Evolutionary conservation across 1,140 invertebrate species (phyloP), one percentile per base, ranked within the genome.

Genomic region (Heliconius himera): DNA sequence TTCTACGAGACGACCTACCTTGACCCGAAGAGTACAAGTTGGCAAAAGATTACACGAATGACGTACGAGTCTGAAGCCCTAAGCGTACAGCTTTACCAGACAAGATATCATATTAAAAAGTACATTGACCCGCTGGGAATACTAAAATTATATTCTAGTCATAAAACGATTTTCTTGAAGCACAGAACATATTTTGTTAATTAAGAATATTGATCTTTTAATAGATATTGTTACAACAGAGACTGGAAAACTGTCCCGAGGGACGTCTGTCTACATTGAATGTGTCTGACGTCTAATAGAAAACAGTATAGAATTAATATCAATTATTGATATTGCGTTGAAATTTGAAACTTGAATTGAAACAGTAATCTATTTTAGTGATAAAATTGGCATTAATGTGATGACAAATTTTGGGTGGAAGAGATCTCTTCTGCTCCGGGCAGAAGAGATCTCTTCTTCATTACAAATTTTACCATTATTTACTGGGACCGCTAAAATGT

Each of bases 21-120:
- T 76, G 78, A 80, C 78, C 78, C 78, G 41, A 70, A 75, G 22
- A 72, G 26, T 41, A 75, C 46, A 26, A 75, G 56, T 74, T 79
- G 73, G 51, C 74, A 80, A 75, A 80, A 70, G 70, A 80, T 80
- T 76, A 80, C 78, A 26, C 29, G 49, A 74, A 49, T 75, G 73
- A 79, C 76, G 76, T 77, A 66, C n/a, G n/a, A 33, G 46, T 54
- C 77, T 20, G 78, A 80, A 80, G 74, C 78, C 78, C 66, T 80
- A 80, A 49, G 36, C 70, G 49, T 73, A 71, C 74, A 78, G 49
- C 51, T 74, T 80, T 29, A 38, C 73, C 74, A 76, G 78, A 60
- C 70, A 72, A 70, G 70, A 76, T 80, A 76, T 79, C 73, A 73
- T 73, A 73, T 79, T 79, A 74, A 74, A 74, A 66, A 26, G 49